Evolutionary conservation across 1,140 invertebrate genomes (phyloP).

Genomic region (Varroa destructor): DNA sequence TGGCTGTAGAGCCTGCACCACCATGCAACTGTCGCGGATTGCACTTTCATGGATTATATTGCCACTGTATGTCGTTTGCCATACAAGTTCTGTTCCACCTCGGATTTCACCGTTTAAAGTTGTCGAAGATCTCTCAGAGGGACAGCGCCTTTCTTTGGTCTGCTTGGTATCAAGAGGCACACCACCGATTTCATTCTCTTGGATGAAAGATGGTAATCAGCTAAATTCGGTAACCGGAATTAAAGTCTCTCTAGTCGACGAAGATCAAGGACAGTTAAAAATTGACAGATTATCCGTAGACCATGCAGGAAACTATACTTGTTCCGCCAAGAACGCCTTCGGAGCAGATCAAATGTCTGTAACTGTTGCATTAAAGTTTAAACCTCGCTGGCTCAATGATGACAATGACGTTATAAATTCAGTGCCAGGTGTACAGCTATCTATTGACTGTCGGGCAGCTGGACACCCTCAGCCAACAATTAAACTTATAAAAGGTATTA

Average conservation of each 20-base stretch:
- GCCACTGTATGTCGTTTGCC: too few species aligned
- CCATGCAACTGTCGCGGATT: too few species aligned
- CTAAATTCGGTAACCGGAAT: constrained; percentile 45
- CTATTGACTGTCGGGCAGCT: constrained; percentile 31
- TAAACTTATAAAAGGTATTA: neutral
- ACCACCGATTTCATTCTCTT: constrained; percentile 50
- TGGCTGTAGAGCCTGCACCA: too few species aligned
- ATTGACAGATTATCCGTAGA: constrained; percentile 40
- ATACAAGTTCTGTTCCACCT: too few species aligned
- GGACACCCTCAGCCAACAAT: constrained; percentile 33
- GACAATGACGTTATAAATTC: neutral
- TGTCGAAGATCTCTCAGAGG: too few species aligned
- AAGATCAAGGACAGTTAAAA: constrained; percentile 35
- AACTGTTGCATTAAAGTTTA: constrained; percentile 5
- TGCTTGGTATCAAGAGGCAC: constrained; percentile 52
- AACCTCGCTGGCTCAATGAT: neutral
- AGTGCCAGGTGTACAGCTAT: constrained; percentile 1
- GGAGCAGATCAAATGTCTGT: constrained; percentile 43
- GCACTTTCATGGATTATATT: too few species aligned
- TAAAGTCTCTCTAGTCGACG: constrained; percentile 11
- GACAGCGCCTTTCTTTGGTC: too few species aligned
- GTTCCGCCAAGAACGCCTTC: constrained; percentile 54
- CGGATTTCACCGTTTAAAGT: too few species aligned
- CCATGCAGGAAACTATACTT: constrained; percentile 62
- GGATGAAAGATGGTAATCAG: constrained; percentile 40